phyloP scores from a whole-genome alignment of 2,888 invertebrate genomes.

The Calameuta filiformis region DNA sequence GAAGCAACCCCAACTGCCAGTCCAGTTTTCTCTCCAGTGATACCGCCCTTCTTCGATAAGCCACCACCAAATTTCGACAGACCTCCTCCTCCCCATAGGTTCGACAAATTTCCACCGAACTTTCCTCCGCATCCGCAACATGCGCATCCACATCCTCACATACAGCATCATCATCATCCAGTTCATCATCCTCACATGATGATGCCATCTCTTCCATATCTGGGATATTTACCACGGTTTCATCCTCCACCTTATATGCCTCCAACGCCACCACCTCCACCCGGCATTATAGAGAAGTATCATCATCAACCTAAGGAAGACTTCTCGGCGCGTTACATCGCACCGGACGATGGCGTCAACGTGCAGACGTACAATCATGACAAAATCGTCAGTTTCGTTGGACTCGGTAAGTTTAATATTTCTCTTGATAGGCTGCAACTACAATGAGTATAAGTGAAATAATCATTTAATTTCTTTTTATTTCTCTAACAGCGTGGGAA shows the following conservation, averaged over 20 bases:
- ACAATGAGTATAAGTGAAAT: background rate
- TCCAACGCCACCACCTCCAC: slow-evolving; percentile 34
- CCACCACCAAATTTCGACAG: slow-evolving; percentile 49
- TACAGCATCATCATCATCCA: slow-evolving; percentile 21
- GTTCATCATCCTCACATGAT: slow-evolving; percentile 44
- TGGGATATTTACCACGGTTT: slow-evolving; percentile 50
- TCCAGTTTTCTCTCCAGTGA: slow-evolving; percentile 37
- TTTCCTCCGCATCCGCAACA: slow-evolving; percentile 45
- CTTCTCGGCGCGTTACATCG: slow-evolving; percentile 65
- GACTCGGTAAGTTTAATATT: slow-evolving; percentile 68
- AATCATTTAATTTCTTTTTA: slow-evolving; percentile 29
- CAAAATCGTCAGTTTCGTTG: slow-evolving; percentile 74
- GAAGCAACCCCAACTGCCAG: slow-evolving; percentile 35
- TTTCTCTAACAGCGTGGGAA: slow-evolving; percentile 77
- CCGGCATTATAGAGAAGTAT: slow-evolving; percentile 53
- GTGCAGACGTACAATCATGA: slow-evolving; percentile 70
- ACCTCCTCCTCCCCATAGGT: slow-evolving; percentile 42
- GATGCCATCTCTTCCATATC: slow-evolving; percentile 49
- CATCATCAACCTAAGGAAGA: slow-evolving; percentile 62
- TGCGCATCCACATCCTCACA: slow-evolving; percentile 1
- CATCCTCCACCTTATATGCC: slow-evolving; percentile 41
- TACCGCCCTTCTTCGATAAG: slow-evolving; percentile 41
- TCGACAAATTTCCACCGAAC: slow-evolving; percentile 43
- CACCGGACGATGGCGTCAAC: slow-evolving; percentile 62
- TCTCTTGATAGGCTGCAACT: background rate